Conservation (phyloP, 1,140 invertebrate species). For the Linepithema humile region DNA sequence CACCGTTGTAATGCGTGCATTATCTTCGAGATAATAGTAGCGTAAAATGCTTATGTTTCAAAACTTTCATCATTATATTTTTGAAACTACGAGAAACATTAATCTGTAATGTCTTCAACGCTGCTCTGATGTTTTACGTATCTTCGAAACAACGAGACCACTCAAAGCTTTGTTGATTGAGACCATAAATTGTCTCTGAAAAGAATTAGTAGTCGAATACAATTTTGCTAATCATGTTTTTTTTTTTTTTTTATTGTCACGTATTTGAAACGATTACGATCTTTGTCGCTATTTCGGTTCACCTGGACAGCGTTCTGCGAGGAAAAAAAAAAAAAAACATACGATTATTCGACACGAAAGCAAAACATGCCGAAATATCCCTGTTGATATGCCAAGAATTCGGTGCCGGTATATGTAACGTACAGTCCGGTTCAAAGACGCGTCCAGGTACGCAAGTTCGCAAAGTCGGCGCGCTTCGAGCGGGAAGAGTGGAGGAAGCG, state of each 20-base stretch:
- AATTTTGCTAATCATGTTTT: not conserved
- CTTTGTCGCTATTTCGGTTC: not conserved
- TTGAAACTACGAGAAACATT: not conserved
- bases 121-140: not conserved
- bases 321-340: too few relatives aligned
- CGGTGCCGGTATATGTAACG: constrained; percentile 28
- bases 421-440: constrained; percentile 26
- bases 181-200: too few relatives aligned
- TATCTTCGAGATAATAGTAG: not conserved
- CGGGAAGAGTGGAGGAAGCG: constrained; percentile 63
- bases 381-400: constrained; percentile 27
- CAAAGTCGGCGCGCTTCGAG: constrained; percentile 10
- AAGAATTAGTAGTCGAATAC: not conserved
- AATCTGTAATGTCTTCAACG: not conserved
- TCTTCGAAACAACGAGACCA: not conserved
- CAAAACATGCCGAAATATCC: constrained; percentile 15
- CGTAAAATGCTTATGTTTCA: not conserved
- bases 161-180: too few relatives aligned
- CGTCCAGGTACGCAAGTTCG: too few relatives aligned
- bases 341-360: constrained; percentile 29
- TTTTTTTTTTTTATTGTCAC: not conserved
- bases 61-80: not conserved
- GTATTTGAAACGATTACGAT: not conserved
- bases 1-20: not conserved
- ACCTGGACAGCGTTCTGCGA: not conserved